Evolutionary conservation across 2,797 vertebrate genomes (phyloP).

Genomic region (Steatocranus sp.): DNA sequence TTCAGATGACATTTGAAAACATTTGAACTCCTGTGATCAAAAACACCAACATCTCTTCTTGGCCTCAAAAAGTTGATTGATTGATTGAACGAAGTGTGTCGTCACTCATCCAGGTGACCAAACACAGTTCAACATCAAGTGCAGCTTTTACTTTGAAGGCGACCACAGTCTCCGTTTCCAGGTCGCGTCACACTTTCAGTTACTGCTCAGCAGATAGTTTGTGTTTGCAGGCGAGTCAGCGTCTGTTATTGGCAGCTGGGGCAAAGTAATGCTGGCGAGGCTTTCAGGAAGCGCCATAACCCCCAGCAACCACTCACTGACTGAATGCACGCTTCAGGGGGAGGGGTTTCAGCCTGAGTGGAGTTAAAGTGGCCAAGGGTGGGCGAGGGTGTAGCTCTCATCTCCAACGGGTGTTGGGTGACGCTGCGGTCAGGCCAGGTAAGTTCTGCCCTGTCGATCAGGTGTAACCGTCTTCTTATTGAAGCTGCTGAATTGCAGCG

Average conservation of each 20-base stretch:
- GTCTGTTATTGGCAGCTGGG: rapidly evolving
- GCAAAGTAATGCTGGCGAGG: rapidly evolving
- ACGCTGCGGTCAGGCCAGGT: not conserved
- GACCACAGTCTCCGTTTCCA: not conserved
- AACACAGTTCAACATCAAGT: not conserved
- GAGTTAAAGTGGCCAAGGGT: not conserved
- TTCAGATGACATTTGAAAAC: rapidly evolving
- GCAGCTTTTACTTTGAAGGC: not conserved
- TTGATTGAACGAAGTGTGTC: rapidly evolving
- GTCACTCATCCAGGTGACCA: rapidly evolving
- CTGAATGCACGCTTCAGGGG: not conserved
- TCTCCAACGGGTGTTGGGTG: not conserved
- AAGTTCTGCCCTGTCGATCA: not conserved
- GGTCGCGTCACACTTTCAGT: not conserved
- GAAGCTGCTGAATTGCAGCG: not conserved
- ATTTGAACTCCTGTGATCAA: not conserved
- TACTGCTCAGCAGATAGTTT: not conserved
- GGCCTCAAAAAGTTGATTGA: not conserved
- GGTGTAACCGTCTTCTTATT: not conserved
- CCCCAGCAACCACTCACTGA: not conserved
- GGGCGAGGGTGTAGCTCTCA: not conserved
- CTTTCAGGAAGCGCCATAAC: not conserved
- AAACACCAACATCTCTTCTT: not conserved
- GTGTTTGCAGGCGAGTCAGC: not conserved
- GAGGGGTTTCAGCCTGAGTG: not conserved